phyloP scores from a whole-genome alignment of 2,888 invertebrate genomes.

The Drosophila gaucha region DNA sequence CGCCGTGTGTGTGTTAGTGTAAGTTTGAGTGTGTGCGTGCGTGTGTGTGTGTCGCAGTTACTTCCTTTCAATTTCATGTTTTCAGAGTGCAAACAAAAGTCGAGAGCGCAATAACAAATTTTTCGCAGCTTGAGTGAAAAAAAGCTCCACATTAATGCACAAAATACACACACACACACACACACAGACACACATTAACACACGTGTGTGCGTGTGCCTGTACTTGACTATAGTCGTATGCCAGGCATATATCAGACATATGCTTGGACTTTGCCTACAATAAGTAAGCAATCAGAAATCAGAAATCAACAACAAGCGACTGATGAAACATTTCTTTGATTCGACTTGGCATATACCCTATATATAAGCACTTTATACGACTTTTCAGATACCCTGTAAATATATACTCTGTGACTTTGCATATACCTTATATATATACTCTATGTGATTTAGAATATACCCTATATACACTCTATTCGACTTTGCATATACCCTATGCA shows the following conservation, averaged over 20 bases:
- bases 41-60: slow-evolving; percentile 51
- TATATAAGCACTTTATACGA: background rate
- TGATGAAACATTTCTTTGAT: no score
- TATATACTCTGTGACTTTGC: no score
- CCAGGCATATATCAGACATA: slow-evolving; percentile 4
- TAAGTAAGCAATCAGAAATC: slow-evolving; percentile 24
- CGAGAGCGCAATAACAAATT: slow-evolving; percentile 66
- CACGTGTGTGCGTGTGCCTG: background rate
- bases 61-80: slow-evolving; percentile 68
- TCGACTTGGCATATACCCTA: background rate
- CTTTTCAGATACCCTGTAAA: no score
- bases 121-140: slow-evolving; percentile 55
- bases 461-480: no score
- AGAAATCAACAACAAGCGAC: slow-evolving; percentile 9
- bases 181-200: background rate
- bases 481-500: no score
- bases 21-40: slow-evolving; percentile 1
- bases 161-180: slow-evolving; percentile 8
- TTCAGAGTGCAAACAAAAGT: slow-evolving; percentile 63
- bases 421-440: no score
- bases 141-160: slow-evolving; percentile 37
- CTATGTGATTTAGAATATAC: no score
- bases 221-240: no score
- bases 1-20: slow-evolving; percentile 20
- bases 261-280: slow-evolving; percentile 29